phyloP scores from a whole-genome alignment of 2,797 vertebrate genomes.

The Sebastes iracundus region DNA sequence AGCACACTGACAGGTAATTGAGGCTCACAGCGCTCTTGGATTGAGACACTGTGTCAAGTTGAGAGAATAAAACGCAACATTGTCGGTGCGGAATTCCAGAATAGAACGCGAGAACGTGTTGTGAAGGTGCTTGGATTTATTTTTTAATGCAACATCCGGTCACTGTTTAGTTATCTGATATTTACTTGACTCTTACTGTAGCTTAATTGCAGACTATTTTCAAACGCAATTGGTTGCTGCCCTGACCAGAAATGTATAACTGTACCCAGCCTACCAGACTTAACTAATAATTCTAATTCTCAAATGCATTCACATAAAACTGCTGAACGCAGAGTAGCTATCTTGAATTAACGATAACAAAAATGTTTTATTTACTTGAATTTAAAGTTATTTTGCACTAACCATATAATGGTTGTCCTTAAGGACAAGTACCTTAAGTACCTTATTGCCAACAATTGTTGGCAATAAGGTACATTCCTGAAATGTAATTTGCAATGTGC shows the following conservation, averaged over 20 bases:
- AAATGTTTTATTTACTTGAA: no score
- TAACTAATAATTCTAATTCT: not conserved
- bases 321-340: no score
- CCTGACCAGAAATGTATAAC: not conserved
- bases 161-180: not conserved
- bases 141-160: not conserved
- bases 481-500: no score
- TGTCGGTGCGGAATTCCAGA: constrained; percentile 23
- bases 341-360: no score
- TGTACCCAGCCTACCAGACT: not conserved
- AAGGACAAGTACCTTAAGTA: no score
- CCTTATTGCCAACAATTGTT: no score
- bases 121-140: not conserved
- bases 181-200: not conserved
- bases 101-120: constrained; percentile 14
- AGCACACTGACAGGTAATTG: not conserved
- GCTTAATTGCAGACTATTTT: not conserved
- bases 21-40: constrained; percentile 5
- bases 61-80: accelerated
- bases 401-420: no score
- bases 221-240: not conserved
- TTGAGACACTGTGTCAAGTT: constrained; percentile 3
- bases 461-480: no score
- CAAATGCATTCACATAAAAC: no score
- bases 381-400: no score